These are phyloP conservation scores for Anser cygnoides DNA, from an alignment of 2,113 vertebrate genomes.

Conservation along the genomic window DNA sequence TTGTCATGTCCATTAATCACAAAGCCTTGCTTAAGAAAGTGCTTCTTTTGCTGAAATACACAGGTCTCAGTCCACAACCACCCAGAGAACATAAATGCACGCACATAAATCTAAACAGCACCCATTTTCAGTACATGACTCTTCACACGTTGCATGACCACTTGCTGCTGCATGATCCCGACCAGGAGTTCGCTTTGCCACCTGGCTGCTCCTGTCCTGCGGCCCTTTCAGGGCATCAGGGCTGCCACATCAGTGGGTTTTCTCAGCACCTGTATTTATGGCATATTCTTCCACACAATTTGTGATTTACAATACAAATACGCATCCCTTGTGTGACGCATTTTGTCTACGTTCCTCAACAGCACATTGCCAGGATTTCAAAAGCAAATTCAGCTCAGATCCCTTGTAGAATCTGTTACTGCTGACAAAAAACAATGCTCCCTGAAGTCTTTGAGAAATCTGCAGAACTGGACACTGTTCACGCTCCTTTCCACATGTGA, in stretches of 20 bases:
- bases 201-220: not conserved
- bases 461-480: not conserved
- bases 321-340: not conserved
- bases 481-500: not conserved
- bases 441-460: not conserved
- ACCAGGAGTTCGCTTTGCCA: not conserved
- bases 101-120: not conserved
- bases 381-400: not conserved
- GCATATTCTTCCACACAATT: not conserved
- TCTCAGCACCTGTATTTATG: slow-evolving; percentile 19
- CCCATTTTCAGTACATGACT: not conserved
- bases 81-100: not conserved
- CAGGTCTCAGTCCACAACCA: not conserved
- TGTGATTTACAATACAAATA: not conserved
- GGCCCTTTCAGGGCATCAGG: not conserved
- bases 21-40: not conserved
- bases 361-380: not conserved
- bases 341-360: not conserved
- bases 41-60: not conserved
- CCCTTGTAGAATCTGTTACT: not conserved
- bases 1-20: not conserved
- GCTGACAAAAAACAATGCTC: not conserved
- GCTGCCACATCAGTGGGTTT: slow-evolving; percentile 26
- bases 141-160: not conserved
- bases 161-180: not conserved